A percentile compares a stretch with the other conserved stretches of the same genome.
Evolutionary conservation across 2,888 invertebrate genomes (phyloP).

Genomic region (Leptinotarsa haldemani): DNA sequence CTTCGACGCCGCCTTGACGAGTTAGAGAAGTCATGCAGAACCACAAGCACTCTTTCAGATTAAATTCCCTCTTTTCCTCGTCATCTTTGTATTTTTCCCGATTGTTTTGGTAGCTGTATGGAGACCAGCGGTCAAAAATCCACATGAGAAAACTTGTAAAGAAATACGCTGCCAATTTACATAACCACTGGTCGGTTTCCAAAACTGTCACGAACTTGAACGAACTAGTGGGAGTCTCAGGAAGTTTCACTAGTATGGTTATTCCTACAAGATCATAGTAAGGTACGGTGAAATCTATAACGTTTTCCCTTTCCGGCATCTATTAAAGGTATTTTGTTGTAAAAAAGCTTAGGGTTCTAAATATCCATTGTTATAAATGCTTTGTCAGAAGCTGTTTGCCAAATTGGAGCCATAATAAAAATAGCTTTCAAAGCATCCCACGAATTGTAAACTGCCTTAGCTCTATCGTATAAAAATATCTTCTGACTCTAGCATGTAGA

Average conservation of each 20-base stretch:
- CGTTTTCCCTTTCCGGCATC: constrained; percentile 97
- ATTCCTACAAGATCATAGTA: constrained; percentile 98
- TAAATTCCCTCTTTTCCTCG: constrained; percentile 94
- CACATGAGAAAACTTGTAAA: constrained; percentile 95
- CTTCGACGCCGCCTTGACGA: constrained; percentile 94
- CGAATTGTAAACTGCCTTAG: no score
- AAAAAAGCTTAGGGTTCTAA: no score
- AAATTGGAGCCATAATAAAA: no score
- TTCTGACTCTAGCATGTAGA: no score
- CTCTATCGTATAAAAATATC: no score
- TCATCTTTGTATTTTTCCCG: constrained; percentile 92
- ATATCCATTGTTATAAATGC: no score
- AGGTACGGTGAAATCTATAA: constrained; percentile 97
- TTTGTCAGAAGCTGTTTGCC: no score
- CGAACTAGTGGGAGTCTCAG: constrained; percentile 88
- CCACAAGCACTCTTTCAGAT: constrained; percentile 96
- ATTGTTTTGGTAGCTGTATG: constrained; percentile 96
- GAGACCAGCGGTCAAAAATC: constrained; percentile 97
- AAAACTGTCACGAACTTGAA: constrained; percentile 97
- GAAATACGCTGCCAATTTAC: constrained; percentile 94
- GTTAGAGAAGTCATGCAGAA: constrained; percentile 99
- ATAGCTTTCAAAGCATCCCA: no score
- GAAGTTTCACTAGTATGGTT: constrained; percentile 94
- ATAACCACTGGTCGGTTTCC: constrained; percentile 96
- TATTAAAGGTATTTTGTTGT: no score